Conservation (phyloP, 1,140 invertebrate genomes). For the Lepidurus apus region DNA sequence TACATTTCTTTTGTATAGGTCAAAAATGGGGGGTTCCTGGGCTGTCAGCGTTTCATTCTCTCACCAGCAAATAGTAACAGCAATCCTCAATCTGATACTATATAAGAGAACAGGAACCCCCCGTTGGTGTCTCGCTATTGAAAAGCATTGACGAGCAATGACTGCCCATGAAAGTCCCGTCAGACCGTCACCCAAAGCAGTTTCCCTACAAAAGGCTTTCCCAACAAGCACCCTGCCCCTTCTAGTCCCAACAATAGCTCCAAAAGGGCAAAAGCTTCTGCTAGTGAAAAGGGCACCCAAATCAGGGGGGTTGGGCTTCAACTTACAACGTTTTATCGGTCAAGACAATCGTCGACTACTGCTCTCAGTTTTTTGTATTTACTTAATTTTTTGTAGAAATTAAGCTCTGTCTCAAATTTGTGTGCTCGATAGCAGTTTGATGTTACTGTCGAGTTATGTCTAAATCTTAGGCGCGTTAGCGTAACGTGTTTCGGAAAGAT, state of each 20-base stretch:
- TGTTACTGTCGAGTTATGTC: not conserved
- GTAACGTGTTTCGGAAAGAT: not conserved
- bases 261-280: not conserved
- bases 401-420: too few species aligned
- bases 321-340: not conserved
- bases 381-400: too few species aligned
- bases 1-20: not conserved
- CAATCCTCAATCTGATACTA: constrained; percentile 19
- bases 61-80: not conserved
- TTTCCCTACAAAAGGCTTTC: not conserved
- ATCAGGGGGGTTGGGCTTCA: not conserved
- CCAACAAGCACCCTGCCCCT: constrained; percentile 16
- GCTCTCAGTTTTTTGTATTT: too few species aligned
- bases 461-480: not conserved
- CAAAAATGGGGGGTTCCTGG: constrained; percentile 8
- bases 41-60: not conserved
- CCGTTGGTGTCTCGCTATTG: not conserved
- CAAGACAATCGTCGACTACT: not conserved
- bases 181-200: constrained; percentile 9
- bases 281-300: constrained; percentile 17
- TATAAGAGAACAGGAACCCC: not conserved
- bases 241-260: not conserved
- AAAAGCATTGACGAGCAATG: constrained; percentile 21
- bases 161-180: constrained; percentile 17
- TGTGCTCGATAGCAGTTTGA: too few species aligned